These are phyloP conservation scores for Acleris literana DNA, from an alignment of 2,888 invertebrate genomes.

Conservation along the genomic window DNA sequence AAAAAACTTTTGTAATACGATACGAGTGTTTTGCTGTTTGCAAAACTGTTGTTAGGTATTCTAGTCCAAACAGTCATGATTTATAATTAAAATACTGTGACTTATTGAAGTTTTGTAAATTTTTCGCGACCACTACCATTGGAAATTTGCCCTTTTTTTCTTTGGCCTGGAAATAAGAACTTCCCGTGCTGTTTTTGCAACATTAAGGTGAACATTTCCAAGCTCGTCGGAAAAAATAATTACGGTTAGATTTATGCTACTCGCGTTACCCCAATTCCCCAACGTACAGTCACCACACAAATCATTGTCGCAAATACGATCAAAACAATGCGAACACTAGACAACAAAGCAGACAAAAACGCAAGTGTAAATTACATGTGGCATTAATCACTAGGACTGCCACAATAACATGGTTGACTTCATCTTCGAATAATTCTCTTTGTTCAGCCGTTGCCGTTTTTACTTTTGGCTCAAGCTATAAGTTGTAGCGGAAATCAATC, in stretches of 20 bases:
- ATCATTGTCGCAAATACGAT: conserved; percentile 24
- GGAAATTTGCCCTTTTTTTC: too few species aligned
- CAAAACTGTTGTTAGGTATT: too few species aligned
- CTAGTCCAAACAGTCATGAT: too few species aligned
- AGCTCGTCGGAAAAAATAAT: too few species aligned
- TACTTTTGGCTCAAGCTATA: conserved; percentile 51
- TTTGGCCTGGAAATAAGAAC: too few species aligned
- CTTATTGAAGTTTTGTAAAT: too few species aligned
- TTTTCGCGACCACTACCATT: too few species aligned
- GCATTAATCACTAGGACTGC: conserved; percentile 72
- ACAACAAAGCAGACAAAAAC: conserved; percentile 52
- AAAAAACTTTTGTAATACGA: too few species aligned
- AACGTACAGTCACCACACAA: conserved; percentile 24
- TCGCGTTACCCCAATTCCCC: conserved; percentile 16
- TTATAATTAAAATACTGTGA: too few species aligned
- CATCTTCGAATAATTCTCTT: conserved; percentile 82
- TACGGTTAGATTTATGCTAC: neutral
- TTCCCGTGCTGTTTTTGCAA: too few species aligned
- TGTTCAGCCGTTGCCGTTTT: conserved; percentile 73
- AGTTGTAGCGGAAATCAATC: conserved; percentile 29
- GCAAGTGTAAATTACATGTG: conserved; percentile 76
- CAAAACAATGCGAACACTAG: conserved; percentile 31
- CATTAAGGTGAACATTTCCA: too few species aligned
- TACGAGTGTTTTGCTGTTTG: too few species aligned
- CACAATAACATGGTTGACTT: conserved; percentile 82